These are phyloP conservation scores for Pomacea maculata DNA, from an alignment of 1,140 invertebrate species.

Conservation along the genomic window DNA sequence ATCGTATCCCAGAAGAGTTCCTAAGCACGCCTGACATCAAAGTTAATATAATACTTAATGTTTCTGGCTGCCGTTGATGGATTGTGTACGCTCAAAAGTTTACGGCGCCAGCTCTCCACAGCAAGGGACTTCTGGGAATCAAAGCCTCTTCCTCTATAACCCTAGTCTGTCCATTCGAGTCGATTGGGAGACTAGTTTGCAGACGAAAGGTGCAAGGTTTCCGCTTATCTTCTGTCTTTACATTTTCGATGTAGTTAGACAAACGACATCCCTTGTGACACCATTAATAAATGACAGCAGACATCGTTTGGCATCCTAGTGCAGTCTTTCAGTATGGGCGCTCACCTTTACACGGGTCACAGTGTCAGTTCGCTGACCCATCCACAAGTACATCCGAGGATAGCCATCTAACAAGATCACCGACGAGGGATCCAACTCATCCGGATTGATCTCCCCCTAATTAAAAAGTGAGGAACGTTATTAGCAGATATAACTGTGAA, in stretches of 20 bases:
- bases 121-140: too few species aligned
- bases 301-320: too few species aligned
- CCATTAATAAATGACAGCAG: background rate
- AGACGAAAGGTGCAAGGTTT: background rate
- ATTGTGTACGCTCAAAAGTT: too few species aligned
- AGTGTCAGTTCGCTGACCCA: conserved; percentile 32
- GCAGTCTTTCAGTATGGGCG: background rate
- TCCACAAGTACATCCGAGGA: conserved; percentile 47
- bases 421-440: conserved; percentile 19
- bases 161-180: too few species aligned
- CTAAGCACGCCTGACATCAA: too few species aligned
- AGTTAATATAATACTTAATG: too few species aligned
- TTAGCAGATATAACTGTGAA: background rate
- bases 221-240: background rate
- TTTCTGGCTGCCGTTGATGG: too few species aligned
- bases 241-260: background rate
- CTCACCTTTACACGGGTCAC: conserved; percentile 38
- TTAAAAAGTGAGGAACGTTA: background rate
- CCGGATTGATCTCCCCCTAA: conserved; percentile 28
- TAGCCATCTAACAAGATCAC: conserved; percentile 42
- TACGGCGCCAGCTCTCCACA: too few species aligned
- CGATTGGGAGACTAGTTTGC: too few species aligned
- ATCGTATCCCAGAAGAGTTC: too few species aligned
- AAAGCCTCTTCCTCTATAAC: too few species aligned
- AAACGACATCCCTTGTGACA: background rate